Base-by-base conservation (phyloP, 1,140 invertebrate species). In the Listronotus oregonensis region DNA sequence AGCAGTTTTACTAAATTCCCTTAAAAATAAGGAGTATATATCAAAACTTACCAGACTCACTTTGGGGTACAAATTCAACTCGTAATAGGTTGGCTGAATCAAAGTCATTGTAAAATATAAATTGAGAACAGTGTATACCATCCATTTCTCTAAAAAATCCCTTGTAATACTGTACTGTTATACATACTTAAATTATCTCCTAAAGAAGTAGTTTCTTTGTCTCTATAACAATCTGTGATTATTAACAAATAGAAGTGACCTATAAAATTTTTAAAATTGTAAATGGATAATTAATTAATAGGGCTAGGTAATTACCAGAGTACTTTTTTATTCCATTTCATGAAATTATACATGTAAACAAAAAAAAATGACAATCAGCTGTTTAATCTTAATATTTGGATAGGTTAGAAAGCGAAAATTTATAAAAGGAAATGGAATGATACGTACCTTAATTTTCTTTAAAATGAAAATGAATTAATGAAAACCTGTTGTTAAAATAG, bases 41-140 rank as follows among this genome's bases (percentile, higher is more conserved):
- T n/a, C n/a, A 27, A 32, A 40, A 67, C 63, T 64, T 68, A 80
- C 80, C 74, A 27, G 73, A 72, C 69, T 77, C 74, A 73, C 69
- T 70, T 64, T 74, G 68, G 51, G 82, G 81, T 39, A 89, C 84
- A 70, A 82, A 79, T 77, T 93, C 91, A 43, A 93, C 92, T 77
- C 83, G 85, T 37, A 87, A 86, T 67, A 95, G 82, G 83, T 95
- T 95, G 37, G 92, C 91, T 27, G 93, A 95, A 79, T 95, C 93
- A 84, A 95, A 94, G 79, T 90, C 86, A 71, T 90, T 88, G 70
- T 86, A 85, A 81, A 93, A 91, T 68, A 82, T 80, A 80, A 90
- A 90, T 71, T 85, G 87, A 66, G 82, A 85, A 75, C 86, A 87
- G 71, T 75, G 74, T 43, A 84, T 81, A 66, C 78, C 79, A 64